Percentiles rank a stretch among this genome's conserved stretches.
phyloP scores from a whole-genome alignment of 2,888 invertebrate genomes.

The Synanthedon andrenaeformis region DNA sequence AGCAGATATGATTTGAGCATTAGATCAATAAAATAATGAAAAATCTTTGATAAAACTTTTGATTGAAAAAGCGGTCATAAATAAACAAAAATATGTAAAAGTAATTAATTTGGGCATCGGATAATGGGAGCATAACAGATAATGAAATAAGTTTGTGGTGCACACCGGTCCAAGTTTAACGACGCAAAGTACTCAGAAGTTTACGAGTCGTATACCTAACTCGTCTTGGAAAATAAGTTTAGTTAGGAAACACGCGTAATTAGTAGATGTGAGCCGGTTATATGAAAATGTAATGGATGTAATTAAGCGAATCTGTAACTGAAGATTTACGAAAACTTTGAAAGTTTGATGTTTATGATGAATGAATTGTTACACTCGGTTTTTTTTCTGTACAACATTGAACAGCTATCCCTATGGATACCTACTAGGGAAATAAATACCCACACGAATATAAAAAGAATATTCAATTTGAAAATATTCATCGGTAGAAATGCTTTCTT shows the following conservation, averaged over 20 bases:
- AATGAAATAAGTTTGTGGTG: constrained; percentile 2
- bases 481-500: constrained; percentile 4
- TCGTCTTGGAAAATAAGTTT: constrained; percentile 3
- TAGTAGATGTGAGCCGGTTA: not conserved
- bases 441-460: too few relatives aligned
- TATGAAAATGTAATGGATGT: not conserved
- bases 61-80: too few relatives aligned
- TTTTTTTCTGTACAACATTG: too few relatives aligned
- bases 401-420: too few relatives aligned
- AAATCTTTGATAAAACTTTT: too few relatives aligned
- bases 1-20: too few relatives aligned
- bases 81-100: not conserved
- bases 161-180: not conserved
- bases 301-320: not conserved
- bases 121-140: not conserved
- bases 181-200: constrained; percentile 2
- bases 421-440: too few relatives aligned
- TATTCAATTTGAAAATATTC: too few relatives aligned
- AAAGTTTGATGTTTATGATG: not conserved
- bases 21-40: too few relatives aligned
- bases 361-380: too few relatives aligned
- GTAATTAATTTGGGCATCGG: not conserved
- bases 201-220: constrained; percentile 1
- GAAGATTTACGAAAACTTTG: not conserved
- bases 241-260: not conserved